phyloP scores from a whole-genome alignment of 2,113 vertebrate species.

The Urocitellus parryii region DNA sequence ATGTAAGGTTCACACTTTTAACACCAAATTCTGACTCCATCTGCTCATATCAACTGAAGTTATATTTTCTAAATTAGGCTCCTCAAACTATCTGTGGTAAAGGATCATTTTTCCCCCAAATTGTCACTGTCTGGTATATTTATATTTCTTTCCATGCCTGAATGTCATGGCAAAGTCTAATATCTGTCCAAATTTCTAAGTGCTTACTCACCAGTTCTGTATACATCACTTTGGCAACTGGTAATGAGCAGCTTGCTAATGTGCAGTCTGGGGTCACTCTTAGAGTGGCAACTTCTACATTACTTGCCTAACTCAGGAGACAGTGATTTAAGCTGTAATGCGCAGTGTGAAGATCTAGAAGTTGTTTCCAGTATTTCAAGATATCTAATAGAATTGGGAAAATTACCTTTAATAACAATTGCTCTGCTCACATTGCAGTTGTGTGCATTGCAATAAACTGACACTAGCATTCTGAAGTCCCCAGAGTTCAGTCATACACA shows the following conservation, averaged over 20 bases:
- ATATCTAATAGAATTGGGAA: not conserved
- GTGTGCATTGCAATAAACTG: not conserved
- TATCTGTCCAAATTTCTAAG: not conserved
- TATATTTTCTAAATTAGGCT: not conserved
- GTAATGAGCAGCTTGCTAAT: not conserved
- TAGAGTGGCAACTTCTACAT: not conserved
- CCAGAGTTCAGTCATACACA: not conserved
- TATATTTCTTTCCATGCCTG: not conserved
- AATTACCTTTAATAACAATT: not conserved
- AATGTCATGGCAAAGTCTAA: not conserved
- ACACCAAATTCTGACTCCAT: not conserved
- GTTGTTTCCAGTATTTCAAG: not conserved
- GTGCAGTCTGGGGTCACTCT: not conserved
- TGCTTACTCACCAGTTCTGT: not conserved
- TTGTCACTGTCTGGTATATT: not conserved
- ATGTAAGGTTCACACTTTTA: not conserved
- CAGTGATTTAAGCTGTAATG: not conserved
- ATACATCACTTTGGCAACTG: not conserved
- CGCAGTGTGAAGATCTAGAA: not conserved
- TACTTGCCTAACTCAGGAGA: not conserved
- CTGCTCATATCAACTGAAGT: not conserved
- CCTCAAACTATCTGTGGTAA: not conserved
- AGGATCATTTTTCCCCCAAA: not conserved
- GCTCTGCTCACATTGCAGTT: not conserved
- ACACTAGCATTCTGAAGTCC: not conserved